Conservation (phyloP, 2,888 invertebrate genomes). For the Gisinianus flammeolus region DNA sequence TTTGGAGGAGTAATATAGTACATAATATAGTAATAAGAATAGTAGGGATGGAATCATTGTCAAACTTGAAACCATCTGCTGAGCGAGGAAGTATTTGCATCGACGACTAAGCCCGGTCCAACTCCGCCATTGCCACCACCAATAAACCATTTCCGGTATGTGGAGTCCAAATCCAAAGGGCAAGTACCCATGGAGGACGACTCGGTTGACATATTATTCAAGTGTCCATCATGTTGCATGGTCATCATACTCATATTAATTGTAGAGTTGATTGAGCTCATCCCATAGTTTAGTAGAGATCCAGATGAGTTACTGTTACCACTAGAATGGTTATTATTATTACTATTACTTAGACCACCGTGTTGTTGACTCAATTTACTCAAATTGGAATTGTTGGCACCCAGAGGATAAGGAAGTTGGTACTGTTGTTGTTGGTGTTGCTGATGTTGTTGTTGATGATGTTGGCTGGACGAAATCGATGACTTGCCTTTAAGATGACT, state of each 20-base stretch:
- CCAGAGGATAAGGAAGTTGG: slow-evolving; percentile 33
- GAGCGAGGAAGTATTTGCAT: slow-evolving; percentile 46
- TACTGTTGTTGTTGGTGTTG: slow-evolving; percentile 12
- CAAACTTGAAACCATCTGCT: slow-evolving; percentile 58
- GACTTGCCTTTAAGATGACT: slow-evolving; percentile 42
- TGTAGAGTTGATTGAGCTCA: slow-evolving; percentile 29
- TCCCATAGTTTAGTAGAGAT: slow-evolving; percentile 36
- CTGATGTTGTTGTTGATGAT: neutral
- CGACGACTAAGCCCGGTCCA: slow-evolving; percentile 28
- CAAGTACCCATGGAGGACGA: slow-evolving; percentile 41
- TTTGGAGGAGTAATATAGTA: too few species aligned
- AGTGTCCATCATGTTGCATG: slow-evolving; percentile 32
- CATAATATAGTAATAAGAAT: neutral
- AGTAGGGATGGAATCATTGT: slow-evolving; percentile 4
- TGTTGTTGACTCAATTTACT: slow-evolving; percentile 24
- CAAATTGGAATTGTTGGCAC: slow-evolving; percentile 28
- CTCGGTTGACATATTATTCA: slow-evolving; percentile 37
- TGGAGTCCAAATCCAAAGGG: slow-evolving; percentile 45
- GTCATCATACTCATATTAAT: slow-evolving; percentile 48
- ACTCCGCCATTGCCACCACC: slow-evolving; percentile 32
- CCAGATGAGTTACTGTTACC: slow-evolving; percentile 40
- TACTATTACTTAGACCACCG: slow-evolving; percentile 13
- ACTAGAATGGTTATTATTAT: neutral
- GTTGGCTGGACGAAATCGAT: slow-evolving; percentile 30
- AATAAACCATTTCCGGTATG: slow-evolving; percentile 55